A percentile compares a stretch with the other conserved stretches of the same genome.
Conservation (phyloP, 2,888 invertebrate genomes). For the Drosophila mulleri region DNA sequence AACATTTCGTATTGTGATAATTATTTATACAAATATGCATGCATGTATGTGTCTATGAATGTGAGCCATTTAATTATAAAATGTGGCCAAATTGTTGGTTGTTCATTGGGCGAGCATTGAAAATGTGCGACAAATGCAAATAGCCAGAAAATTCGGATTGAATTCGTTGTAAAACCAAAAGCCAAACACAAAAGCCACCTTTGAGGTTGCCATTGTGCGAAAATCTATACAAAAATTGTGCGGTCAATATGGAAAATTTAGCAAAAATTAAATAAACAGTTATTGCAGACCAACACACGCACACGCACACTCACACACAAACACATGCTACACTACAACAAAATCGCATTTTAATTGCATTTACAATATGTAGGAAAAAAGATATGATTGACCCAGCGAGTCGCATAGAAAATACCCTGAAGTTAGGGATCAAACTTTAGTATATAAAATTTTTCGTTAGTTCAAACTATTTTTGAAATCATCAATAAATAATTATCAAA, state of each 20-base stretch:
- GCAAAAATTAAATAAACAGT: constrained; percentile 63
- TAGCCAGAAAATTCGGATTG: constrained; percentile 51
- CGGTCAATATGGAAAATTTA: constrained; percentile 63
- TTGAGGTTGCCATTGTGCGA: constrained; percentile 65
- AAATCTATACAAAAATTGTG: constrained; percentile 55
- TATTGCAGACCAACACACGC: constrained; percentile 34
- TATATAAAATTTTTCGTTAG: no score
- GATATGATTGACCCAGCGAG: background rate
- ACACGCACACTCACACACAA: constrained; percentile 6
- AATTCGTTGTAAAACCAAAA: constrained; percentile 67
- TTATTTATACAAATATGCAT: constrained; percentile 10
- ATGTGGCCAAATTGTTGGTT: constrained; percentile 63
- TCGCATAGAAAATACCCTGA: constrained; percentile 30
- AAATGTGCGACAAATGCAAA: constrained; percentile 56
- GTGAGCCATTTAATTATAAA: constrained; percentile 36
- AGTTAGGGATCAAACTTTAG: no score
- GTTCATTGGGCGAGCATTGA: constrained; percentile 20
- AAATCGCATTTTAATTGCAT: constrained; percentile 75
- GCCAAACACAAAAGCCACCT: constrained; percentile 77
- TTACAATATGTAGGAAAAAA: constrained; percentile 35
- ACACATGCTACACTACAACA: constrained; percentile 15
- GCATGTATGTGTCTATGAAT: background rate
- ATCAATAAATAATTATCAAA: no score
- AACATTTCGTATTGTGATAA: constrained; percentile 3
- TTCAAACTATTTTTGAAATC: background rate